Evolutionary conservation across 2,113 vertebrate genomes (phyloP), one percentile per base, ranked within the genome.

Genomic region (Hippocampus guttulatus): DNA sequence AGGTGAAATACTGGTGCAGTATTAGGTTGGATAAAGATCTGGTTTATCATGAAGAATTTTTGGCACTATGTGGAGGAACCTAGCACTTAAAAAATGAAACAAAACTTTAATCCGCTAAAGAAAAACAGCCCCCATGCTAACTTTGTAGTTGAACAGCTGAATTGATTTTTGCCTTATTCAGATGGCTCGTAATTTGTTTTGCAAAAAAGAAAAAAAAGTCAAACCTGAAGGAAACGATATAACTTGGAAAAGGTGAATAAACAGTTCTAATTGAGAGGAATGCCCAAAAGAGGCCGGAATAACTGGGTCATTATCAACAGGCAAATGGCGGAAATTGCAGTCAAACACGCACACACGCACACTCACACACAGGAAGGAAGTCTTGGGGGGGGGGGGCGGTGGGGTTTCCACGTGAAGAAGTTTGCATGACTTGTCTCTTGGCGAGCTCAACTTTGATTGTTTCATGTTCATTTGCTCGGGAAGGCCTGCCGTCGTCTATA

Each of bases 401-500:
- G 27, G 21, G 18, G 10, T 10, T 3, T n/a, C 38, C 11, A 64
- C n/a, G 23, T 64, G 62, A 41, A 64, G 62, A 43, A 14, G 21
- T 27, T 25, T 15, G 23, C 64, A 45, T 45, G 64, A 65, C 41
- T 45, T 15, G 6, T 45, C 12, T 16, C 63, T 25, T 49, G 7
- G 5, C 16, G 20, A 16, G 30, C 27, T 30, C 58, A 38, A 7
- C 58, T 61, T 33, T 57, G 25, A 27, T 41, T 3, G 2, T 11
- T 5, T 61, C 25, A 1, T 23, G 20, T 10, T 55, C 21, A 61
- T 63, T 12, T n/a, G 12, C 18, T 21, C 54, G 38, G 21, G 40
- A 21, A 23, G 8, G 41, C 70, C 85, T 85, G 74, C 83, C 89
- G 89, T 91, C 88, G 86, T 94, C 92, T 94, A 94, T 94, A 94